These are phyloP conservation scores for Iphiclides podalirius DNA, from an alignment of 2,888 invertebrate genomes.

Conservation along the genomic window DNA sequence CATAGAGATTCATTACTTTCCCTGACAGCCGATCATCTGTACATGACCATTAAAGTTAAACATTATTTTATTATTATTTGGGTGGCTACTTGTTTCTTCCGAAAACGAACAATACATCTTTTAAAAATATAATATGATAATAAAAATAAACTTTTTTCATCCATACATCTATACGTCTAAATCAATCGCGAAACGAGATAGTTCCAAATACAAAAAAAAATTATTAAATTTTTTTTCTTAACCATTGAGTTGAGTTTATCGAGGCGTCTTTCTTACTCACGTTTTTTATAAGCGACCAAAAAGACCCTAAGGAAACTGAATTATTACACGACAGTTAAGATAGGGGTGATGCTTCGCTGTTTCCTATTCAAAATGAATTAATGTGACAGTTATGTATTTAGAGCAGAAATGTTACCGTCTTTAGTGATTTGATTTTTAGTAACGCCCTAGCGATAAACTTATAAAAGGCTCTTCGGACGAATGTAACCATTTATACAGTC, in stretches of 20 bases:
- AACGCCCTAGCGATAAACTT: constrained; percentile 57
- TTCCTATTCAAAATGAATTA: constrained; percentile 45
- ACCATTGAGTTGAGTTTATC: no score
- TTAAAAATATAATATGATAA: no score
- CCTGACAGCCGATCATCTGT: no score
- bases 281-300: constrained; percentile 58
- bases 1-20: no score
- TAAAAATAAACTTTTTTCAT: no score
- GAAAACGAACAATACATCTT: no score
- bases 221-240: constrained; percentile 19
- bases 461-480: constrained; percentile 35
- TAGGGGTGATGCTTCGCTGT: constrained; percentile 59
- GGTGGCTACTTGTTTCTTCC: no score
- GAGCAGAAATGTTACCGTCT: constrained; percentile 41
- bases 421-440: constrained; percentile 42
- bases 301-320: constrained; percentile 43
- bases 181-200: constrained; percentile 18
- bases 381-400: constrained; percentile 59
- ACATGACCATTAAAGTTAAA: no score
- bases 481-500: constrained; percentile 24
- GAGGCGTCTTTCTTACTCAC: constrained; percentile 55
- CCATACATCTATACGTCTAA: neutral
- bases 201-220: constrained; percentile 5
- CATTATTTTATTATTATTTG: no score
- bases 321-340: constrained; percentile 38